These are phyloP conservation scores for Bimastos eiseni DNA, from an alignment of 2,888 invertebrate genomes.

Conservation along the genomic window DNA sequence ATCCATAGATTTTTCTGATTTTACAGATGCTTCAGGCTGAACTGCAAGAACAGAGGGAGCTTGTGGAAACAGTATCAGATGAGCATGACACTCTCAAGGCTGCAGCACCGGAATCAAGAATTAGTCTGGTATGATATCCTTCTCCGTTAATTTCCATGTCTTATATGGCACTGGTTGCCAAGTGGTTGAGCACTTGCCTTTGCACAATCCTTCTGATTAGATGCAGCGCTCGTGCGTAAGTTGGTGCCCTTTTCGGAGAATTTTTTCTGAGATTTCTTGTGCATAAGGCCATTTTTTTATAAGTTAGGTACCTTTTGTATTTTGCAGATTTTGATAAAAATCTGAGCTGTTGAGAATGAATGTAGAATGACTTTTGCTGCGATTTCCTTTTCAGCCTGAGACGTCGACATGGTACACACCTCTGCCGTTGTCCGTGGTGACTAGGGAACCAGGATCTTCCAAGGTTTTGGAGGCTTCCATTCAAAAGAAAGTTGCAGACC, in stretches of 20 bases:
- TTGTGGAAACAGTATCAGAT: slow-evolving; percentile 18
- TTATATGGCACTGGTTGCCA: not conserved
- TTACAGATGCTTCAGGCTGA: slow-evolving; percentile 22
- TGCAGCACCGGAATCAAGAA: not conserved
- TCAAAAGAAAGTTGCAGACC: slow-evolving; percentile 17
- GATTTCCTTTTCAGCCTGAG: slow-evolving; percentile 15
- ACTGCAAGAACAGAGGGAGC: slow-evolving; percentile 29
- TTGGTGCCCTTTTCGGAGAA: not conserved
- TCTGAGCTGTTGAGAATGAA: not conserved
- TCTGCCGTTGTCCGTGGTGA: slow-evolving; percentile 6
- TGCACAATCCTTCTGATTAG: no score
- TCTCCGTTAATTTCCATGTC: not conserved
- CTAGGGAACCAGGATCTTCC: slow-evolving; percentile 6
- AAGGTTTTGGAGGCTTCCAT: not conserved
- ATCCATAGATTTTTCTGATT: not conserved
- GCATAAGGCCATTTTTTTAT: not conserved
- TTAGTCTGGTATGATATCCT: not conserved
- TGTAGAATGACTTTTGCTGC: not conserved
- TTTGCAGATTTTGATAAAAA: not conserved
- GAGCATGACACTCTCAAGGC: not conserved
- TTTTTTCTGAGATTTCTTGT: not conserved
- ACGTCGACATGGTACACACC: not conserved
- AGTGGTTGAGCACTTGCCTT: no score
- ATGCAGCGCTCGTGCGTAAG: no score
- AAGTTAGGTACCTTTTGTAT: not conserved